Percentiles rank a stretch among this genome's conserved stretches.
Conservation (phyloP, 2,113 vertebrate genomes). For the Cebidichthys violaceus region DNA sequence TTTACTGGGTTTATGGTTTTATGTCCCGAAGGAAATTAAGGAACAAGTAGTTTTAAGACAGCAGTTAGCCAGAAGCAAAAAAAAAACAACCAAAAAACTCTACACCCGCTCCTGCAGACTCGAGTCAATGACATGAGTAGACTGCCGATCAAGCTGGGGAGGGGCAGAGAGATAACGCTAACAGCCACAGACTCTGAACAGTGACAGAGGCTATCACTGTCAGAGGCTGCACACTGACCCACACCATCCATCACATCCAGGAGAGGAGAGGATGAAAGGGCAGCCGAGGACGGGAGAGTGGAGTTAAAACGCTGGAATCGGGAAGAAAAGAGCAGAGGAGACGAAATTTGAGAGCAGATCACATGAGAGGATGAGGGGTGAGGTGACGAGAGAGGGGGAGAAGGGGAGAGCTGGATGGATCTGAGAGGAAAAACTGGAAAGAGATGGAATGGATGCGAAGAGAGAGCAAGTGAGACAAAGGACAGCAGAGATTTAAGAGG, state of each 20-base stretch:
- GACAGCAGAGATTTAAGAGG: constrained; percentile 25
- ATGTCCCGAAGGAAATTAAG: not conserved
- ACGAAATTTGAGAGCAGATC: constrained; percentile 36
- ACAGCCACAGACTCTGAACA: constrained; percentile 53
- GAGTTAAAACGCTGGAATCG: constrained; percentile 8
- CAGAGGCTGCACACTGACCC: constrained; percentile 63
- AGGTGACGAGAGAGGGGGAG: constrained; percentile 4
- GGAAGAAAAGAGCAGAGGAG: constrained; percentile 9
- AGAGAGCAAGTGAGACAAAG: constrained; percentile 31
- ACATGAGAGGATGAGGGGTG: constrained; percentile 10
- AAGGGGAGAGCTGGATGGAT: not conserved
- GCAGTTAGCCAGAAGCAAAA: constrained; percentile 8
- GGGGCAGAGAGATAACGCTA: constrained; percentile 36
- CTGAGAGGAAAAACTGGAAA: constrained; percentile 4
- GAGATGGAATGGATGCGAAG: not conserved
- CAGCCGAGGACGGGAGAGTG: not conserved
- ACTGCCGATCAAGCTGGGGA: constrained; percentile 43
- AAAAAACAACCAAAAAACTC: constrained; percentile 1
- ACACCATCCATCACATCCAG: constrained; percentile 65
- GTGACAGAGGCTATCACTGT: constrained; percentile 72
- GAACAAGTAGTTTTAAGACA: not conserved
- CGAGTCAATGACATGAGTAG: constrained; percentile 54
- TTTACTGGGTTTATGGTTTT: not conserved
- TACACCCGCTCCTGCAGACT: constrained; percentile 11
- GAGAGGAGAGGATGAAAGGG: constrained; percentile 18